Conservation (phyloP, 2,888 invertebrate species). For the Cerastis rubricosa region DNA sequence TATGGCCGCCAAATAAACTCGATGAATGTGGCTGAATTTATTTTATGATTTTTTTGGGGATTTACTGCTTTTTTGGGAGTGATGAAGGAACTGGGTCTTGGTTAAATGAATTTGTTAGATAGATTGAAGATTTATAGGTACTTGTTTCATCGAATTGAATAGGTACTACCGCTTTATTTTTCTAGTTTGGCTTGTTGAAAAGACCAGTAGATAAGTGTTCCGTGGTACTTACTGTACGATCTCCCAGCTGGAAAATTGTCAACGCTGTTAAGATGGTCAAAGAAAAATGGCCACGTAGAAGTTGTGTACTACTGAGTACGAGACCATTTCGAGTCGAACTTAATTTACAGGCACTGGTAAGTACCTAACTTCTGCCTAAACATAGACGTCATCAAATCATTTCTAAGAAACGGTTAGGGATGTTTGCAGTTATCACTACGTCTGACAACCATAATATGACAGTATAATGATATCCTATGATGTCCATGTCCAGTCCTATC, state of each 20-base stretch:
- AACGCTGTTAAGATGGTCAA: background rate
- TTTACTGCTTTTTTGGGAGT: conserved; percentile 21
- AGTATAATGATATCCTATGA: background rate
- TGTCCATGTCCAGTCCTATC: background rate
- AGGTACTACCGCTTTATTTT: background rate
- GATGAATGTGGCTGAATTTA: conserved; percentile 65
- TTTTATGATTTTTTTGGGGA: conserved; percentile 49
- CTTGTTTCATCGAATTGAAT: background rate
- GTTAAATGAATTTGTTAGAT: conserved; percentile 10
- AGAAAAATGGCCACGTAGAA: background rate
- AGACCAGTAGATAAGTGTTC: background rate
- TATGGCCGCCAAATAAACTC: conserved; percentile 79
- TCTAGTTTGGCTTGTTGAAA: background rate
- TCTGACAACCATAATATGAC: conserved; percentile 13
- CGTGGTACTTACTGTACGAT: background rate
- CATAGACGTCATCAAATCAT: background rate
- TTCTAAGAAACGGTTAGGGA: background rate
- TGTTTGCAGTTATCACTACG: background rate
- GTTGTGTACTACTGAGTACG: no score
- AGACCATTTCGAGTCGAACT: background rate
- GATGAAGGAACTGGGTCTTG: conserved; percentile 8
- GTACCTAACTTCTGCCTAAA: background rate
- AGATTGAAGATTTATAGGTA: background rate
- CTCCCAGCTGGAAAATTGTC: background rate
- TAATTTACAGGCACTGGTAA: background rate